These are phyloP conservation scores for Drosophila kikkawai DNA, from an alignment of 1,140 invertebrate species.

Conservation along the genomic window DNA sequence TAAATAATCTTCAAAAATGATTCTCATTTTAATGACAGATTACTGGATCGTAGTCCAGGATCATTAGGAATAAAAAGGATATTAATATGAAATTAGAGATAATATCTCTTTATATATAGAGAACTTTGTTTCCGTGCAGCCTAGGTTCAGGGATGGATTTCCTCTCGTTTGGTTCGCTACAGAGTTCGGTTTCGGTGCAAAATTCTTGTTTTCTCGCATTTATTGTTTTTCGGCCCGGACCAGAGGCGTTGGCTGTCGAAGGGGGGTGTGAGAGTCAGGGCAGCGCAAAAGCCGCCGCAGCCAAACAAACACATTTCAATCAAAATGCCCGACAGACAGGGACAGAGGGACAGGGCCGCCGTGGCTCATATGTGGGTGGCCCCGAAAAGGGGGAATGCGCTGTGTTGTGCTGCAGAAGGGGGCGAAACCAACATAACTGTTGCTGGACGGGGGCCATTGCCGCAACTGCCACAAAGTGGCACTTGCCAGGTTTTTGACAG, in stretches of 20 bases:
- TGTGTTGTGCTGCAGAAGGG: background rate
- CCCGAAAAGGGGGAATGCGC: conserved; percentile 12
- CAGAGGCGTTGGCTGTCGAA: conserved; percentile 3
- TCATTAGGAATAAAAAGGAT: no score
- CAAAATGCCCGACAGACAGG: conserved; percentile 64
- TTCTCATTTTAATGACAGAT: no score
- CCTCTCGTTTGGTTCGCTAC: conserved; percentile 33
- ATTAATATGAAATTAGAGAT: no score
- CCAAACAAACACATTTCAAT: conserved; percentile 82
- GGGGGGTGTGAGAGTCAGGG: background rate
- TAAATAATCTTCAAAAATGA: no score
- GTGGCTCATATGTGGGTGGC: conserved; percentile 56
- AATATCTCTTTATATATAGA: no score
- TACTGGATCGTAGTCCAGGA: no score
- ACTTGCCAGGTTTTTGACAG: conserved; percentile 76
- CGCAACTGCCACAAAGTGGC: conserved; percentile 73
- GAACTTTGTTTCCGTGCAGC: background rate
- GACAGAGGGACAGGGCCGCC: conserved; percentile 2
- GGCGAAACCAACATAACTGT: conserved; percentile 55
- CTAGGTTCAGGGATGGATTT: conserved; percentile 37
- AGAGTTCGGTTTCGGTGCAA: conserved; percentile 36
- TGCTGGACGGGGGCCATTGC: conserved; percentile 58
- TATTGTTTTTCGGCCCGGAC: conserved; percentile 56
- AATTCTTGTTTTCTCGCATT: conserved; percentile 60
- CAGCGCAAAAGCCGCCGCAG: conserved; percentile 60